Percentiles rank a stretch among this genome's conserved stretches.
Evolutionary conservation across 2,113 vertebrate species (phyloP).

Genomic region (Strigops habroptila): DNA sequence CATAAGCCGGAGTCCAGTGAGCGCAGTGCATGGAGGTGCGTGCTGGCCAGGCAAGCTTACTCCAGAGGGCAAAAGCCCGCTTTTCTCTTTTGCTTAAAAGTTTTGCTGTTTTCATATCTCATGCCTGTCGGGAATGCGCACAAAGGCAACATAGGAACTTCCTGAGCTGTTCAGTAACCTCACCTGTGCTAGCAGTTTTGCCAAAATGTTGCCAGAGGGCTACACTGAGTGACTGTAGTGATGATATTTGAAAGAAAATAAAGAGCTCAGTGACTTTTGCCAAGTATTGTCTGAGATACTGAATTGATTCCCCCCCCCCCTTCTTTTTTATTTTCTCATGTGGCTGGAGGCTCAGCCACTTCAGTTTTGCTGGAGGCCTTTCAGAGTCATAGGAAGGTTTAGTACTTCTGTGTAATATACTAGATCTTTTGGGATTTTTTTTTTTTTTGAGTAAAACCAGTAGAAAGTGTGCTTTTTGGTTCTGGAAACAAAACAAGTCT

Average conservation of each 20-base stretch:
- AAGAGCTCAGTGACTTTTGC: neutral
- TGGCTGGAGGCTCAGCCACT: neutral
- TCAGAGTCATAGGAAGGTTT: neutral
- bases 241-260: neutral
- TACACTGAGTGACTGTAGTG: neutral
- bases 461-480: neutral
- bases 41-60: neutral
- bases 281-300: neutral
- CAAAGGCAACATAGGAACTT: neutral
- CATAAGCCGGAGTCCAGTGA: rapidly evolving
- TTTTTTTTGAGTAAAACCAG: neutral
- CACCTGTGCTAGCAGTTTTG: neutral
- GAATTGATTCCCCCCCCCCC: neutral
- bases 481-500: neutral
- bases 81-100: neutral
- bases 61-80: neutral
- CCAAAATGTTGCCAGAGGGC: neutral
- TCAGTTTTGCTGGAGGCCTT: neutral
- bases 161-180: neutral
- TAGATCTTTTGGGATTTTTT: neutral
- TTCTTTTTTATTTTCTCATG: neutral
- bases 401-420: neutral
- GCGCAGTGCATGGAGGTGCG: rapidly evolving
- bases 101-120: neutral
- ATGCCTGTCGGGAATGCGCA: neutral